Conservation (phyloP, 2,797 vertebrate species). For the Catamblyrhynchus diadema region DNA sequence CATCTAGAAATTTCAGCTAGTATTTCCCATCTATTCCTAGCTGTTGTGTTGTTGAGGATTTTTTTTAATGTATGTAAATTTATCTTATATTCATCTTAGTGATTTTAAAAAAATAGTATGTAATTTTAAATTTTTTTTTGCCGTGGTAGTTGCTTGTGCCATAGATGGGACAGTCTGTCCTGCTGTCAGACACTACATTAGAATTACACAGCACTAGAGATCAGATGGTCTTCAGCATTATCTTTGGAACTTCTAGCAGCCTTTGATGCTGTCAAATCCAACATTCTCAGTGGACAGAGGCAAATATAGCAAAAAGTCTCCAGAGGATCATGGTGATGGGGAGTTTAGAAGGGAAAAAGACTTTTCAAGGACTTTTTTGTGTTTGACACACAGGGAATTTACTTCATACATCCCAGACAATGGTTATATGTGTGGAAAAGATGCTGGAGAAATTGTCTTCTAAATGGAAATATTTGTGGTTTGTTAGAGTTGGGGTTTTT, state of each 20-base stretch:
- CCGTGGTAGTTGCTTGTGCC: background rate
- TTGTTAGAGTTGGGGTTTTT: background rate
- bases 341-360: background rate
- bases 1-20: background rate
- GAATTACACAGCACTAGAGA: background rate
- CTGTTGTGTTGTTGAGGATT: background rate
- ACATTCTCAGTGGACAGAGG: background rate
- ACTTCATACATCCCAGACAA: background rate
- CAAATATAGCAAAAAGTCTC: background rate
- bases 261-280: background rate
- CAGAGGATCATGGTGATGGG: background rate
- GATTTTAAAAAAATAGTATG: background rate
- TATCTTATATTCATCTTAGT: accelerated
- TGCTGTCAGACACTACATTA: background rate
- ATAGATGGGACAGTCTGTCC: background rate
- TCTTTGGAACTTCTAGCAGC: background rate
- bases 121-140: background rate
- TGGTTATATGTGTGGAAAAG: background rate
- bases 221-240: background rate
- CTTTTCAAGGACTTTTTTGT: background rate
- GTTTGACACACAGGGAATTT: background rate
- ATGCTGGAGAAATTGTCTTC: background rate
- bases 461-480: background rate
- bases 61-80: background rate
- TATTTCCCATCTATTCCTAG: background rate